These are phyloP conservation scores for Actias luna DNA, from an alignment of 2,888 invertebrate genomes.

Conservation along the genomic window DNA sequence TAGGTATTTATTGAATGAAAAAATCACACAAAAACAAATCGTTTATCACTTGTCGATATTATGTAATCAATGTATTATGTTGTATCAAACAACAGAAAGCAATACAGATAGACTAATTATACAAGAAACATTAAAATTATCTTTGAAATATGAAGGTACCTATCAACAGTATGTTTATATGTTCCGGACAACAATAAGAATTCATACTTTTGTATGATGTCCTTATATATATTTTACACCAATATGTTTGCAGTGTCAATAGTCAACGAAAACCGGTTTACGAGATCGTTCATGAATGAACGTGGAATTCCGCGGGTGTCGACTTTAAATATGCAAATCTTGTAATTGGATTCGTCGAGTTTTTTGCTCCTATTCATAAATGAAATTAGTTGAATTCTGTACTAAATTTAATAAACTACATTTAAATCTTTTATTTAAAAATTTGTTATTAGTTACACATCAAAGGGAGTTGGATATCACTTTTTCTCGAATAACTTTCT, in stretches of 20 bases:
- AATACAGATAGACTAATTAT: background rate
- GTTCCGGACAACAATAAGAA: background rate
- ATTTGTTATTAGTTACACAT: background rate
- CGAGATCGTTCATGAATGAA: constrained; percentile 10
- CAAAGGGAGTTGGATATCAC: too few species aligned
- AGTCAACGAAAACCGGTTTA: constrained; percentile 15
- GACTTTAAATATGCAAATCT: constrained; percentile 4
- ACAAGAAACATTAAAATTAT: background rate
- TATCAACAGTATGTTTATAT: background rate
- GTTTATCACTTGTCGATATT: too few species aligned
- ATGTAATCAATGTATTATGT: too few species aligned
- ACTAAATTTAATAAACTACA: background rate
- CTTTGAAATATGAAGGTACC: background rate
- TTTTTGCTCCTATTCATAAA: background rate
- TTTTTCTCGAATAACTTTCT: too few species aligned
- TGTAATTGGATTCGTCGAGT: constrained; percentile 5
- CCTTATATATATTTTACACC: constrained; percentile 4
- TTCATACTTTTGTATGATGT: constrained; percentile 1
- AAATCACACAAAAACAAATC: too few species aligned
- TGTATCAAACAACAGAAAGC: too few species aligned
- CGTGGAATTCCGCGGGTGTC: constrained; percentile 1
- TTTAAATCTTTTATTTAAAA: background rate
- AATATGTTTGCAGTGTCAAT: constrained; percentile 20
- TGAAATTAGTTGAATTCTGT: background rate
- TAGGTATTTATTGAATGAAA: too few species aligned